A percentile compares a stretch with the other conserved stretches of the same genome.
phyloP scores from a whole-genome alignment of 92 coral and sea anemone species.

The Umimayanthus chanpuru region DNA sequence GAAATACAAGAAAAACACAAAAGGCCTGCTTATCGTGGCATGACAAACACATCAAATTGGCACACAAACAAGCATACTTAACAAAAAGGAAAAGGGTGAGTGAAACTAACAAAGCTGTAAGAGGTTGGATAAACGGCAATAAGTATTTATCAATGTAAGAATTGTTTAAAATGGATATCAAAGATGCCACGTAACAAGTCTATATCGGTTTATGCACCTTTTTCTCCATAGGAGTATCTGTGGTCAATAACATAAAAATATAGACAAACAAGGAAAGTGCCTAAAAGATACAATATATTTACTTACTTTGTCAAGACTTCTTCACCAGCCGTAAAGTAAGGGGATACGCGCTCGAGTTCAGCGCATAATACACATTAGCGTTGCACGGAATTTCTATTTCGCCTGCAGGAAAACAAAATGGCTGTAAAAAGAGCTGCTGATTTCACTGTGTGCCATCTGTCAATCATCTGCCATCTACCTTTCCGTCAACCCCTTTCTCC shows the following conservation, averaged over 20 bases:
- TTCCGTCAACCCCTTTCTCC: too few species aligned
- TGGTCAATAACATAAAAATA: background rate
- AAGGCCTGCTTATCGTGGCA: too few species aligned
- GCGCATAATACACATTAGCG: slow-evolving; percentile 91
- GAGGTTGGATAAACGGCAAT: too few species aligned
- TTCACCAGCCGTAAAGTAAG: slow-evolving; percentile 79
- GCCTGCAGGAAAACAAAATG: slow-evolving; percentile 56
- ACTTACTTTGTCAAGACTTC: slow-evolving; percentile 46
- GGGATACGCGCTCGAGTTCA: slow-evolving; percentile 81
- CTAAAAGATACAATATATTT: background rate
- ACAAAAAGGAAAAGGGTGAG: too few species aligned
- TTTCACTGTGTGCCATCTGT: background rate
- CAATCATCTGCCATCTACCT: too few species aligned
- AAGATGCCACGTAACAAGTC: too few species aligned
- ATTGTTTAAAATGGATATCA: too few species aligned
- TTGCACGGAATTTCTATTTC: slow-evolving; percentile 82
- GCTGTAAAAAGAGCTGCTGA: background rate
- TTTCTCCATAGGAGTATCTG: background rate
- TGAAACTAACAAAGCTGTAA: too few species aligned
- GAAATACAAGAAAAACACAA: too few species aligned
- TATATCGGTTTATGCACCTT: background rate
- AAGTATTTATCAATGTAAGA: too few species aligned
- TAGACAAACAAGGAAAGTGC: background rate
- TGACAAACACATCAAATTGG: too few species aligned
- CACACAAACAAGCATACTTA: too few species aligned